These are phyloP conservation scores for Leptosomus discolor DNA, from an alignment of 2,113 vertebrate species.

Conservation along the genomic window DNA sequence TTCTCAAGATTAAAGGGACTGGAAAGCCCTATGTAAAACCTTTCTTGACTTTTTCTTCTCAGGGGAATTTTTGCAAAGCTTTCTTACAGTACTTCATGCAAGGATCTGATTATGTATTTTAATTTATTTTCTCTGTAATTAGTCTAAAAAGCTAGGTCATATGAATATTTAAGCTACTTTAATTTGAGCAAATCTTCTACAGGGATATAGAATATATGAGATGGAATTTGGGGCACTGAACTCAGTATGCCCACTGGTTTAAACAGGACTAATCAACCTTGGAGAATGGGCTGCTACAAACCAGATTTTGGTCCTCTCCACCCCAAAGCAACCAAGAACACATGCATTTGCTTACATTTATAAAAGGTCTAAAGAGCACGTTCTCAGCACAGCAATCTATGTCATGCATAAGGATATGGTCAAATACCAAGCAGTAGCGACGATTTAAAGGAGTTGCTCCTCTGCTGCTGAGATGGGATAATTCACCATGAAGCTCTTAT, in stretches of 20 bases:
- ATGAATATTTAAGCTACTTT: slow-evolving; percentile 50
- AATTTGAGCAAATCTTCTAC: slow-evolving; percentile 45
- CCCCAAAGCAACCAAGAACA: not conserved
- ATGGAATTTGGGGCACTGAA: slow-evolving; percentile 11
- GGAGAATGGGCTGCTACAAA: not conserved
- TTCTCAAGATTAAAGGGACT: slow-evolving; percentile 17
- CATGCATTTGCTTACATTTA: not conserved
- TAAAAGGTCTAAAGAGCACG: not conserved
- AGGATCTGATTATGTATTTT: slow-evolving; percentile 44
- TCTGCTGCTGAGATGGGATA: not conserved
- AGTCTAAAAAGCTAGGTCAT: slow-evolving; percentile 52
- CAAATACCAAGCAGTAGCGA: not conserved
- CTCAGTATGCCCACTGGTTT: not conserved
- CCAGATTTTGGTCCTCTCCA: not conserved
- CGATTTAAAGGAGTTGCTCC: not conserved
- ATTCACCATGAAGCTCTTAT: not conserved
- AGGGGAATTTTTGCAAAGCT: slow-evolving; percentile 33
- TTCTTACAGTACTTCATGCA: not conserved
- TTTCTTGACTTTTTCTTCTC: slow-evolving; percentile 23
- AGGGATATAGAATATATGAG: not conserved
- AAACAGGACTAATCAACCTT: not conserved
- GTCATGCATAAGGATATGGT: not conserved
- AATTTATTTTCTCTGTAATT: slow-evolving; percentile 49
- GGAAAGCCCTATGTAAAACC: not conserved
- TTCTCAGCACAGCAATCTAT: not conserved